Evolutionary conservation across 2,113 vertebrate species (phyloP).

Genomic region (Oryzias celebensis): DNA sequence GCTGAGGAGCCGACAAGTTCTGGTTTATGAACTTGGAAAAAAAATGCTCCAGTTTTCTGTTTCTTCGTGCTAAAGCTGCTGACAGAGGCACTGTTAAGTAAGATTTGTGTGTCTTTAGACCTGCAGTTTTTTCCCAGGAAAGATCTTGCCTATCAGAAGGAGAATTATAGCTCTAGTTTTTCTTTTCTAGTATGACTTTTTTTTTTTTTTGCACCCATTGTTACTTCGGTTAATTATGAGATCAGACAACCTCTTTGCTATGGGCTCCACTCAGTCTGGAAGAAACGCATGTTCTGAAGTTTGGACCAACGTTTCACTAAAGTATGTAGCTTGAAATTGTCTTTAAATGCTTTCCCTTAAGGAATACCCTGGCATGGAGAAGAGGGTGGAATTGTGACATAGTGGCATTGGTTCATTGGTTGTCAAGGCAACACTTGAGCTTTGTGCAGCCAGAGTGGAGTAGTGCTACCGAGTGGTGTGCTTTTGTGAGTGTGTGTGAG

Average conservation of each 20-base stretch:
- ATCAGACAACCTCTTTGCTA: constrained; percentile 5
- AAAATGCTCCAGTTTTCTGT: constrained; percentile 45
- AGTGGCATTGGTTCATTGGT: constrained; percentile 68
- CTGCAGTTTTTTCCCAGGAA: constrained; percentile 25
- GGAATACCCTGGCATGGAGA: constrained; percentile 45
- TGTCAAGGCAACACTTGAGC: constrained; percentile 69
- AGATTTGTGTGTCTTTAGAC: constrained; percentile 38
- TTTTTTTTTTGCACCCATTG: not conserved
- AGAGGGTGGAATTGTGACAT: constrained; percentile 60
- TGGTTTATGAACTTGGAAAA: constrained; percentile 18
- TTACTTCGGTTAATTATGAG: not conserved
- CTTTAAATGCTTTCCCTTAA: constrained; percentile 39
- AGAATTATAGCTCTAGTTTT: constrained; percentile 25
- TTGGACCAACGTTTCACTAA: constrained; percentile 18
- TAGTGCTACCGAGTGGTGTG: constrained; percentile 43
- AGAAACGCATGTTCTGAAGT: constrained; percentile 18
- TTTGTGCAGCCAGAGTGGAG: constrained; percentile 44
- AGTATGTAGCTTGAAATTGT: constrained; percentile 37
- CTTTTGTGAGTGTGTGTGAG: not conserved
- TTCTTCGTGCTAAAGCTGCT: constrained; percentile 47
- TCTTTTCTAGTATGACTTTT: constrained; percentile 11
- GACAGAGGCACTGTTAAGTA: constrained; percentile 39
- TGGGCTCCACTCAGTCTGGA: constrained; percentile 13
- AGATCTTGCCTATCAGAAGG: constrained; percentile 38
- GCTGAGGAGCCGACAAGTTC: constrained; percentile 48